Base-by-base conservation (phyloP, 1,140 invertebrate species). In the Caenorhabditis brenneri region DNA sequence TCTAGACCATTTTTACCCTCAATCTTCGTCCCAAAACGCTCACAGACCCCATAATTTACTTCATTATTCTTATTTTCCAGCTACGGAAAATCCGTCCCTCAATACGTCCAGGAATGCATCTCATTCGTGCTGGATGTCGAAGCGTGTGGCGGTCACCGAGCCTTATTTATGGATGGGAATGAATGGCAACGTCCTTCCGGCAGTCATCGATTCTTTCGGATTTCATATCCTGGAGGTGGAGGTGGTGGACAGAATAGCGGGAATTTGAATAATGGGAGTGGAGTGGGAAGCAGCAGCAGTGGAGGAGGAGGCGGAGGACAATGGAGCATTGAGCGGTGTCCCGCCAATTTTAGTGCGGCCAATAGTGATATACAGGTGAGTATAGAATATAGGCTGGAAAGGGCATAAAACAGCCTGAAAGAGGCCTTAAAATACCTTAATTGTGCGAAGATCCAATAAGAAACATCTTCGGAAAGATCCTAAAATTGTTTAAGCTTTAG, bases 131-230 rank as follows among this genome's bases (percentile, higher is more conserved):
- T 82, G 4, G 42, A 82, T 16, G 27, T 82, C 1, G 29, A 58
- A 9, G 55, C 42, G 7, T 82, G 81, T 49, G 81, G 55, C 1
- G 81, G 81, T n/a, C 27, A 48, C 4, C 22, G 81, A 33, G 9
- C 42, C 2, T 27, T 82, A 0, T 69, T 24, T 27, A 1, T 22
- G 1, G 81, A 82, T 33, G 60, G 81, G 22, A 58, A 60, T 29
- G 60, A 69, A 31, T 82, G 81, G 81, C n/a, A 69, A 16, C 33
- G 60, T 12, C 81, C 81, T 2, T 82, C 81, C 1, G 81, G 81
- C 48, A 74, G 46, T 33, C 19, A 46, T 36, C 22, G 81, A 55
- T 81, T 80, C 65, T 74, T 24, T 31, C 27, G 36, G 16, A 42
- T 42, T 24, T 22, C 10, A 19, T 74, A 46, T 27, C 65, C 65